phyloP scores from a whole-genome alignment of 2,113 vertebrate genomes.

The Coracopsis vasa region DNA sequence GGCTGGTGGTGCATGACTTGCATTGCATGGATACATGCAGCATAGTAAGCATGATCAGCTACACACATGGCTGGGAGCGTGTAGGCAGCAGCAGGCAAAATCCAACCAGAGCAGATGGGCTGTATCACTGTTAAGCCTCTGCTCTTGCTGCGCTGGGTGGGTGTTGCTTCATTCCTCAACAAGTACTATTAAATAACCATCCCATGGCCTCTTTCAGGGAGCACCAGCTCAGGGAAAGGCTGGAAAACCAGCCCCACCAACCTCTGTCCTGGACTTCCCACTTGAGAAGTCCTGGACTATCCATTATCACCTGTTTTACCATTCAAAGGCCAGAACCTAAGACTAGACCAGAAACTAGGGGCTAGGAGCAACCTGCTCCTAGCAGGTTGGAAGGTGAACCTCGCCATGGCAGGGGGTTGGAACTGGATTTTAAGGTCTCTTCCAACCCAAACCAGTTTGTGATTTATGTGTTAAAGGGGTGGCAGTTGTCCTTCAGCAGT shows the following conservation, averaged over 20 bases:
- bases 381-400: neutral
- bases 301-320: neutral
- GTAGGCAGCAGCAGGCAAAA: neutral
- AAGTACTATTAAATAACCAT: neutral
- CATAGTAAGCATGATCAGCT: neutral
- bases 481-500: neutral
- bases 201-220: neutral
- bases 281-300: neutral
- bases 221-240: neutral
- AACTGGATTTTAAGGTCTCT: neutral
- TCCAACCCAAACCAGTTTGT: neutral
- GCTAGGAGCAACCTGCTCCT: neutral
- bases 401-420: neutral
- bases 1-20: neutral
- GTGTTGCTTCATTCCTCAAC: neutral
- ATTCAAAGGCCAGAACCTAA: neutral
- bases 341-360: too few species aligned
- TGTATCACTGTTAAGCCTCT: too few species aligned
- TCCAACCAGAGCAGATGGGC: accelerated
- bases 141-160: neutral
- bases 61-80: accelerated
- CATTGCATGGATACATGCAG: neutral
- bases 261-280: neutral
- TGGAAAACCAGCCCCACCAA: neutral
- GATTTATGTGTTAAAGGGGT: neutral